A percentile compares a stretch with the other conserved stretches of the same genome.
phyloP scores from a whole-genome alignment of 2,113 vertebrate species.

The Chauna torquata region DNA sequence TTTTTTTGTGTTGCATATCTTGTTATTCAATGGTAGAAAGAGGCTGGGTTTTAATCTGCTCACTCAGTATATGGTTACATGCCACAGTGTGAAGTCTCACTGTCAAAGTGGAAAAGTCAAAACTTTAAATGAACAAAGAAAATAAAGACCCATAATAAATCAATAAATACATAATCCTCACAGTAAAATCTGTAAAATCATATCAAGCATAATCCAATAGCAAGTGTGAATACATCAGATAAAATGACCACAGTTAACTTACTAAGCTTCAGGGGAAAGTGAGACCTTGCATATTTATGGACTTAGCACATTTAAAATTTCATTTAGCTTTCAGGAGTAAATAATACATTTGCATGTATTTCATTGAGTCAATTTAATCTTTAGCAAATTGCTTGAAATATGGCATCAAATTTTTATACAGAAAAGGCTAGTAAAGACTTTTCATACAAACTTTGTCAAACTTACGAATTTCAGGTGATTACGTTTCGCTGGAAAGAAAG shows the following conservation, averaged over 20 bases:
- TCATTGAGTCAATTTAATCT: background rate
- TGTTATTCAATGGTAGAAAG: background rate
- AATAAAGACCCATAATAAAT: background rate
- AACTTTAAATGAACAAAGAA: background rate
- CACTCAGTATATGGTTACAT: background rate
- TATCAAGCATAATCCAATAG: background rate
- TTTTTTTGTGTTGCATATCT: background rate
- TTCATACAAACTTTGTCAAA: background rate
- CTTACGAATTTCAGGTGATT: background rate
- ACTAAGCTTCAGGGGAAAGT: background rate
- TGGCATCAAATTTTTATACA: background rate
- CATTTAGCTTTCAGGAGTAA: background rate
- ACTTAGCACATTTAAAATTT: background rate
- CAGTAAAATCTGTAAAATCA: background rate
- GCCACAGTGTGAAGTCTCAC: background rate
- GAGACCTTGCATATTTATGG: background rate
- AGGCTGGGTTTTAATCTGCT: background rate
- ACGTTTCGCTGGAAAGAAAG: background rate
- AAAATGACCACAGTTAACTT: background rate
- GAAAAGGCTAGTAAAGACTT: background rate
- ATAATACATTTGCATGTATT: background rate
- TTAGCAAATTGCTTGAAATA: background rate
- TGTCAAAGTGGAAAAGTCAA: background rate
- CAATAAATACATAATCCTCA: background rate
- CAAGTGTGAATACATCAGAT: background rate